Evolutionary conservation across 2,113 vertebrate genomes (phyloP), one percentile per base, ranked within the genome.

Genomic region (Pomatorhinus ruficollis): DNA sequence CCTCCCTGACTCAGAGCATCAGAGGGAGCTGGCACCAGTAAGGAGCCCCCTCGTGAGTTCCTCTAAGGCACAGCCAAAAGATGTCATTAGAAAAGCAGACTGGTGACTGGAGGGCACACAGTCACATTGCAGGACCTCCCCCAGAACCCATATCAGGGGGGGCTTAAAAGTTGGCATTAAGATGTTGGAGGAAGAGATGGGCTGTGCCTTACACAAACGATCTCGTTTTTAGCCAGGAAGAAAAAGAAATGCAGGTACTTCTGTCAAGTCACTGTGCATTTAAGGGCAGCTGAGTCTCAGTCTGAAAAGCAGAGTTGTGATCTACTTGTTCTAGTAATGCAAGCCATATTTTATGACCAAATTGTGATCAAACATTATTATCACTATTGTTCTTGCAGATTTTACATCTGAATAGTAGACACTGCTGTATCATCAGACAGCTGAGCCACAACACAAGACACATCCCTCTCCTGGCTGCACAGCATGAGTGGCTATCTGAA

Each of bases 321-420:
- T 92, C 85, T 90, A 30, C 56, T 84, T 91, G 35, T 85, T 93
- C 85, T 24, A 76, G 60, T 80, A 44, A 78, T 52, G n/a, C 56
- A 90, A 93, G 87, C 35, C 68, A 86, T 93, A 85, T 89, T 95
- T 96, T 87, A 93, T 92, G 59, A 93, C 75, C 13, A 3, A 83
- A 74, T 76, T 78, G 49, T 78, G 77, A 94, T 93, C 56, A 95
- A 96, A 95, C 80, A 60, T 25, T 44, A 42, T 54, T 83, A 50
- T 25, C 95, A 70, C 21, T 21, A 93, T 65, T 92, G 85, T 89
- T 96, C 70, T 65, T 85, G 66, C 72, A 87, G 76, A 82, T 90
- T 89, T 95, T 94, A 85, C 61, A 65, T 83, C 40, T 87, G 54
- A 93, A 78, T 40, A 17, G 47, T 61, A 95, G 57, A 82, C 20